A percentile compares a stretch with the other conserved stretches of the same genome.
Conservation (phyloP, 2,888 invertebrate species). For the Piscicola geometra region DNA sequence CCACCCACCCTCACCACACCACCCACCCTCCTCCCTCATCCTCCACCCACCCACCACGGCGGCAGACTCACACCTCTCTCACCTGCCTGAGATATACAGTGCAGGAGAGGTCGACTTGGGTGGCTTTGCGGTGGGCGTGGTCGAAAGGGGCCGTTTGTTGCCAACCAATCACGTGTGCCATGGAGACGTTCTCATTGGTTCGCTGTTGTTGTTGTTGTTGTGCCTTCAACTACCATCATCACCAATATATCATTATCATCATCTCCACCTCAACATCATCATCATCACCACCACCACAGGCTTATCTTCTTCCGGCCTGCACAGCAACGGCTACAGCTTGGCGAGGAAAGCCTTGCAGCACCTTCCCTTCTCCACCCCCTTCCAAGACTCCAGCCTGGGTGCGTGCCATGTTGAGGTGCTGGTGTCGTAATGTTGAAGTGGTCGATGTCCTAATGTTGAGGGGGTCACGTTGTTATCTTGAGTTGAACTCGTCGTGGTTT, state of each 20-base stretch:
- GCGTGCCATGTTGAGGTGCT: too few relatives aligned
- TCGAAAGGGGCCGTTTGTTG: constrained; percentile 71
- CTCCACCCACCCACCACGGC: background rate
- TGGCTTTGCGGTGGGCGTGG: constrained; percentile 89
- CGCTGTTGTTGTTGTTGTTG: too few relatives aligned
- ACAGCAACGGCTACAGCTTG: constrained; percentile 89
- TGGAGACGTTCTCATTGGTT: constrained; percentile 35
- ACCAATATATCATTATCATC: too few relatives aligned
- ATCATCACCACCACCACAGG: constrained; percentile 61
- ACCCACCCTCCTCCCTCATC: background rate
- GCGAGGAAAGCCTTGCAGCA: constrained; percentile 75
- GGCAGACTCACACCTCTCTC: constrained; percentile 52
- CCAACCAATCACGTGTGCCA: constrained; percentile 65
- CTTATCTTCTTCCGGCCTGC: constrained; percentile 81
- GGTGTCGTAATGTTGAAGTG: too few relatives aligned
- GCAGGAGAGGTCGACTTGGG: constrained; percentile 79
- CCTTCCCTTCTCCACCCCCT: too few relatives aligned
- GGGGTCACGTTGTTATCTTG: too few relatives aligned
- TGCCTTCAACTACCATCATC: too few relatives aligned
- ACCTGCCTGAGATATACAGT: constrained; percentile 91
- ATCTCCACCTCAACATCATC: too few relatives aligned
- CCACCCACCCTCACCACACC: constrained; percentile 74
- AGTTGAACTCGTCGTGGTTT: too few relatives aligned
- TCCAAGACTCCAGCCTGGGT: too few relatives aligned
- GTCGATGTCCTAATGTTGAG: too few relatives aligned